Percentiles rank a stretch among this genome's conserved stretches.
phyloP scores from a whole-genome alignment of 2,888 invertebrate genomes.

The Lutraria lutraria region DNA sequence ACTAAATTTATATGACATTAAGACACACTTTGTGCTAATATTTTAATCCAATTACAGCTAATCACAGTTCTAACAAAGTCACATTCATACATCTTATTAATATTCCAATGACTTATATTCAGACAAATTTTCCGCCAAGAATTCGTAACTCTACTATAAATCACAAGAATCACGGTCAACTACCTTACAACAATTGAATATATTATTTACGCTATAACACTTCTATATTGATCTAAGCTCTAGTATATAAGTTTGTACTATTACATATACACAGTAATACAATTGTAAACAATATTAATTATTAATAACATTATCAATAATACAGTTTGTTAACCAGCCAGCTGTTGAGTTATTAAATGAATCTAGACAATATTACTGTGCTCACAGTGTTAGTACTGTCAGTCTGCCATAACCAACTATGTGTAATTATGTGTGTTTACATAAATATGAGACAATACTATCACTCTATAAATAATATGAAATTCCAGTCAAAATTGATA shows the following conservation, averaged over 20 bases:
- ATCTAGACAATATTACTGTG: too few relatives aligned
- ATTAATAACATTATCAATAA: background rate
- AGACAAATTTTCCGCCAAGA: background rate
- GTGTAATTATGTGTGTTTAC: too few relatives aligned
- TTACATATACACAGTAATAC: background rate
- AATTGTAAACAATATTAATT: background rate
- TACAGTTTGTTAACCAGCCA: background rate
- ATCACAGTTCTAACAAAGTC: background rate
- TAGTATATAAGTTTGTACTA: background rate
- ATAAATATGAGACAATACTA: too few relatives aligned
- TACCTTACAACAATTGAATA: background rate
- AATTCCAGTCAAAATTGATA: too few relatives aligned
- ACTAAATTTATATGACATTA: too few relatives aligned
- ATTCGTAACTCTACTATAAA: background rate
- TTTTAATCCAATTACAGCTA: background rate
- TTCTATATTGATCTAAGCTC: background rate
- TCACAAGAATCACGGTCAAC: background rate
- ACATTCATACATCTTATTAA: background rate
- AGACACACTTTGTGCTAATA: background rate
- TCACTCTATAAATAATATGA: too few relatives aligned
- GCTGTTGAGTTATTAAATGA: too few relatives aligned
- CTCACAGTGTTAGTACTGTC: too few relatives aligned
- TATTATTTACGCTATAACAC: background rate
- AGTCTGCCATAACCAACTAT: too few relatives aligned
- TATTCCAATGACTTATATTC: background rate